Conservation (phyloP, 2,113 vertebrate species). For the Haplochromis vanheusdeni region DNA sequence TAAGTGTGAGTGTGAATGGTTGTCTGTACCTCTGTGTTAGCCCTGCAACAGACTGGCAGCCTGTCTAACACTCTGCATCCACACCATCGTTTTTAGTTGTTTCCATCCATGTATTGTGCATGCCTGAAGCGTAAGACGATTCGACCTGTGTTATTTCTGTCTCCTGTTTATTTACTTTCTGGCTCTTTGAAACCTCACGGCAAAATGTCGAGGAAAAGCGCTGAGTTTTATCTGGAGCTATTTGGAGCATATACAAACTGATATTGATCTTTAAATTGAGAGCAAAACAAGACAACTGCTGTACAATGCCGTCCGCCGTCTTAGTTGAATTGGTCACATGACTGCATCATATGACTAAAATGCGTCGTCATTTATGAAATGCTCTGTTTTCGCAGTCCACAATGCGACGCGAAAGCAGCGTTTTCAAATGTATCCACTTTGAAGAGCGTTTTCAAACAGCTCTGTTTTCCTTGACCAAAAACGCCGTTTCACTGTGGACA, state of each 20-base stretch:
- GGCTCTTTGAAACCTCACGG: not conserved
- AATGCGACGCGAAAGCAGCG: accelerated
- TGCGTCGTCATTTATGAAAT: not conserved
- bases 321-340: not conserved
- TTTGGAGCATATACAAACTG: not conserved
- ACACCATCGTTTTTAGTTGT: not conserved
- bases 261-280: not conserved
- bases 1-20: not conserved
- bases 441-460: not conserved
- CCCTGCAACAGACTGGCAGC: not conserved
- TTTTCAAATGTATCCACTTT: not conserved
- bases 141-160: not conserved
- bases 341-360: not conserved
- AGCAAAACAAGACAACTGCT: not conserved
- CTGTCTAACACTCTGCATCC: not conserved
- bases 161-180: not conserved
- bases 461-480: not conserved
- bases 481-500: accelerated
- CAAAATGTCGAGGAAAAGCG: not conserved
- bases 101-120: not conserved
- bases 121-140: not conserved
- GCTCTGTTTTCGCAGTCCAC: not conserved
- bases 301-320: accelerated
- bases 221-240: not conserved
- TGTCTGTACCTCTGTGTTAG: not conserved